Base-by-base conservation (phyloP, 2,888 invertebrate genomes). In the Brachypterus glaber region DNA sequence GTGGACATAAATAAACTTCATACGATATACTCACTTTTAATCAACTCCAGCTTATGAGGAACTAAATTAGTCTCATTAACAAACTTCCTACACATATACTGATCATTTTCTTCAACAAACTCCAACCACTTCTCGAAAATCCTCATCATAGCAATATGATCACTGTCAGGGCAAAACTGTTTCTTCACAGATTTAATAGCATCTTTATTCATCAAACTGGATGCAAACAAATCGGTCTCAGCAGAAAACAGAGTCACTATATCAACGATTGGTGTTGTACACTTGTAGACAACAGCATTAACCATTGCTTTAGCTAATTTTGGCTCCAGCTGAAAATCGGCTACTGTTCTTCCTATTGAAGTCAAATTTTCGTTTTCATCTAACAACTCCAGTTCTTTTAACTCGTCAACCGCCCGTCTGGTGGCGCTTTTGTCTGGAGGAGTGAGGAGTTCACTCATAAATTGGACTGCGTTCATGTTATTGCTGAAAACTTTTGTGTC, bases 291-390 rank as follows among this genome's bases (percentile, higher is more conserved):
- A 1, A 71, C 63, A 0, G 76, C 65, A 54, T 74, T 70, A n/a
- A 81, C 62, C 43, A 81, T 52, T 1, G 74, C 69, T 55, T 72
- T 75, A 1, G 72, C 74, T 21, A 79, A 52, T 40, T 74, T 73
- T 2, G 82, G 82, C 50, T 73, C 72, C 0, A 78, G 55, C 12
- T 74, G 63, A 41, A 83, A 68, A 1, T 64, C 44, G 0, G 73
- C 57, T 21, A 61, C 32, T 1, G 50, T 51, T 15, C 59, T 57
- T 1, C 84, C 84, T 0, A 84, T 62, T 0, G 75, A 62, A 1
- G 83, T 82, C 8, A 84, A 54, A 17, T 71, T 69, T 51, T 83
- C 79, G 0, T 58, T 40, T 8, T 76, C 72, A 16, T 78, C 73
- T 2, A 83, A 41, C 50, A 68, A 53, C 67, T 75, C 73, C 43